phyloP scores from a whole-genome alignment of 2,888 invertebrate species.

The Crepidodera aurea region DNA sequence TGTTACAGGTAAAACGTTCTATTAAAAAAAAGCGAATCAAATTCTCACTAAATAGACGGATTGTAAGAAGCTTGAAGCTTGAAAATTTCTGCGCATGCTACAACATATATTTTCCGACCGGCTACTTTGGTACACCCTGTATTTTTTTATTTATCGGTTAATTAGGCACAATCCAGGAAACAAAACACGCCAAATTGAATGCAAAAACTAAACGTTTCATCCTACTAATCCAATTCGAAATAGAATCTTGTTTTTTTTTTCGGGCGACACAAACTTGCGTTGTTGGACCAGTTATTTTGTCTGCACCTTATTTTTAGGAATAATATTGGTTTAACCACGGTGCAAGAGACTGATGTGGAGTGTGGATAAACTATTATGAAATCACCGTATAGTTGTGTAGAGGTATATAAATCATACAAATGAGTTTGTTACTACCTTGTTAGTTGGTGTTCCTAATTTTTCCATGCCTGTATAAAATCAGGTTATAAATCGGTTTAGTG shows the following conservation, averaged over 20 bases:
- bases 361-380: slow-evolving; percentile 11
- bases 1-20: too few species aligned
- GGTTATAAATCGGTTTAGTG: neutral
- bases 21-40: too few species aligned
- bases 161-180: neutral
- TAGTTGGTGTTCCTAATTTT: neutral
- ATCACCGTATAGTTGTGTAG: neutral
- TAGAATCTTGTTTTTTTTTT: neutral
- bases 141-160: too few species aligned
- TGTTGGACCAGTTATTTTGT: slow-evolving; percentile 11
- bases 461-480: too few species aligned
- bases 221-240: neutral
- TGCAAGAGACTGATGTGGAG: neutral
- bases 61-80: too few species aligned
- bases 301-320: slow-evolving; percentile 16
- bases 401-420: slow-evolving; percentile 8
- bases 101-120: too few species aligned
- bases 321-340: slow-evolving; percentile 7
- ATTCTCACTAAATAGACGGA: too few species aligned
- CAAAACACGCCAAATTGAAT: neutral
- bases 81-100: too few species aligned
- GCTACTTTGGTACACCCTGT: too few species aligned
- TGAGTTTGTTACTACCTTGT: neutral
- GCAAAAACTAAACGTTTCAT: neutral
- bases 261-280: slow-evolving; percentile 7